A percentile compares a stretch with the other conserved stretches of the same genome.
Conservation (phyloP, 1,140 invertebrate genomes). For the Listronotus bonariensis region DNA sequence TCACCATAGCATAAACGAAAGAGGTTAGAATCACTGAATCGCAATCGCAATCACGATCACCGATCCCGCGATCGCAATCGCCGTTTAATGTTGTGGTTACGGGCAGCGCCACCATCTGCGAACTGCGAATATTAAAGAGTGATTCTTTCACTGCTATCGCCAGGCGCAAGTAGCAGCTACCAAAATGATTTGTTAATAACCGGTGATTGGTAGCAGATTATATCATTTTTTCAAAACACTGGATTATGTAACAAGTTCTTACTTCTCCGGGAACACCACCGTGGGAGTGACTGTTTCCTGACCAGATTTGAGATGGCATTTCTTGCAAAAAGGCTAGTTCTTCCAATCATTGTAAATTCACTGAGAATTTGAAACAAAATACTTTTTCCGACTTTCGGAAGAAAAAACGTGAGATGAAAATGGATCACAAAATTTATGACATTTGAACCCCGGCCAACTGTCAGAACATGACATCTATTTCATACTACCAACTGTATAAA, state of each 20-base stretch:
- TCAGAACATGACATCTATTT: not conserved
- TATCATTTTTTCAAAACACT: not conserved
- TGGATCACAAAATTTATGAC: not conserved
- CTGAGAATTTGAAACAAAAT: constrained; percentile 7
- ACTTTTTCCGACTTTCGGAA: not conserved
- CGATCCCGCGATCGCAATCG: too few species aligned
- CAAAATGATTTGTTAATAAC: too few species aligned
- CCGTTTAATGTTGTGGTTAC: too few species aligned
- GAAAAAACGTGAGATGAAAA: not conserved
- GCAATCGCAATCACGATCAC: too few species aligned
- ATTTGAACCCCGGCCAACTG: not conserved
- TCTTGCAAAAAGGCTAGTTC: constrained; percentile 45
- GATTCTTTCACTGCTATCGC: too few species aligned
- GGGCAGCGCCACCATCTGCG: too few species aligned
- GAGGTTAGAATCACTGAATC: too few species aligned
- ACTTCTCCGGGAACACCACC: constrained; percentile 71
- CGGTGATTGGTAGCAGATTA: not conserved
- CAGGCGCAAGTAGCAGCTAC: too few species aligned
- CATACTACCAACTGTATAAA: constrained; percentile 20
- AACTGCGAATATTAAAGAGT: too few species aligned
- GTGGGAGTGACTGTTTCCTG: constrained; percentile 60
- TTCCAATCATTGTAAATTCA: constrained; percentile 47
- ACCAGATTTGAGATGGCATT: constrained; percentile 54
- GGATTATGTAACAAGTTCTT: constrained; percentile 47
- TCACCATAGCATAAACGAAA: too few species aligned